Conservation (phyloP, 1,140 invertebrate species). For the Coenobita brevimanus region DNA sequence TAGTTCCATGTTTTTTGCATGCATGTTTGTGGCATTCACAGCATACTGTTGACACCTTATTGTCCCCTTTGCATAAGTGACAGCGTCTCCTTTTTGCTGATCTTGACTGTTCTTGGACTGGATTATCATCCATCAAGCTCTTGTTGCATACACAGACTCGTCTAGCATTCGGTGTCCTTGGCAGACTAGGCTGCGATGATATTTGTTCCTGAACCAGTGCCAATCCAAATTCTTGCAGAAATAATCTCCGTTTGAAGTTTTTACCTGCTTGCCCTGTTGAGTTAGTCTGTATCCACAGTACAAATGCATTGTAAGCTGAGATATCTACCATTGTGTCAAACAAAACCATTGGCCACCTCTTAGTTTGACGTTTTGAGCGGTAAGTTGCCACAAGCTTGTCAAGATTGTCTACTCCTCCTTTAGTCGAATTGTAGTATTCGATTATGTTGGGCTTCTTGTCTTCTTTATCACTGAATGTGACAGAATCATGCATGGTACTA, state of each 20-base stretch:
- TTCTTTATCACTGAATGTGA: too few species aligned
- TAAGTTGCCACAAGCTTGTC: neutral
- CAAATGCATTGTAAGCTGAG: too few species aligned
- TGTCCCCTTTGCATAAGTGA: neutral
- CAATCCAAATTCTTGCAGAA: too few species aligned
- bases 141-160: neutral
- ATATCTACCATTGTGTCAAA: too few species aligned
- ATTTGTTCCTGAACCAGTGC: neutral
- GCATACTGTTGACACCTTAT: too few species aligned
- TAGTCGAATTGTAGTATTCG: neutral
- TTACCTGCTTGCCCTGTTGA: neutral
- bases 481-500: too few species aligned
- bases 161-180: too few species aligned
- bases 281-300: neutral
- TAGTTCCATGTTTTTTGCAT: neutral
- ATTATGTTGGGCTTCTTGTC: neutral
- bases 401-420: neutral
- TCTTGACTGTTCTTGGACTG: too few species aligned
- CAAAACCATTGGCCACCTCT: neutral
- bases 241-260: neutral
- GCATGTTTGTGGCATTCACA: too few species aligned
- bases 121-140: neutral
- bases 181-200: neutral
- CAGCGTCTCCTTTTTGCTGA: neutral
- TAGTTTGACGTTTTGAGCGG: too few species aligned